Evolutionary conservation across 2,113 vertebrate species (phyloP).

Genomic region (Tyrannus savana): DNA sequence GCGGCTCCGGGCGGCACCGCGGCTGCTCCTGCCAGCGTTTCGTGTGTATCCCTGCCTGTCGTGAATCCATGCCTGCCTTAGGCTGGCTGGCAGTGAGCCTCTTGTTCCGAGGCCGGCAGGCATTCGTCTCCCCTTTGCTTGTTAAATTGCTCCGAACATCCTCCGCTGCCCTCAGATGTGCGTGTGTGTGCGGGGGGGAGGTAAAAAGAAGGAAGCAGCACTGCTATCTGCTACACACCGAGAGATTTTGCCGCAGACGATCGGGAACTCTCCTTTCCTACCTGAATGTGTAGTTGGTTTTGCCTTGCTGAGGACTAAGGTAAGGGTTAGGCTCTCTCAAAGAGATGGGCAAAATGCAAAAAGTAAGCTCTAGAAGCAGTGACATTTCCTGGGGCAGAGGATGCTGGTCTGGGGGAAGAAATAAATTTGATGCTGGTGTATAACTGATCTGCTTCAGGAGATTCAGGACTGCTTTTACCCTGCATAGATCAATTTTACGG

Average conservation of each 20-base stretch:
- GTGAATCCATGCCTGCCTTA: no score
- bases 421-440: background rate
- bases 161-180: background rate
- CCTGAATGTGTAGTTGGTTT: background rate
- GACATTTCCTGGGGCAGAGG: background rate
- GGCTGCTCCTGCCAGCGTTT: accelerated
- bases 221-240: background rate
- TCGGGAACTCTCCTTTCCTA: background rate
- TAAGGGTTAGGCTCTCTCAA: background rate
- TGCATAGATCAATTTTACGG: background rate
- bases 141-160: background rate
- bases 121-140: background rate
- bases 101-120: background rate
- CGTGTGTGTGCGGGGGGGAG: background rate
- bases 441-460: background rate
- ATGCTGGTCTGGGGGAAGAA: background rate
- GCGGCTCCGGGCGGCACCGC: background rate
- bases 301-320: background rate
- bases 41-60: background rate
- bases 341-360: background rate
- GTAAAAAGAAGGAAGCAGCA: background rate
- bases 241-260: background rate
- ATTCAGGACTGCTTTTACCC: background rate
- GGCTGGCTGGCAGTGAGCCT: background rate
- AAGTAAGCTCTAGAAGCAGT: background rate